Percentiles rank a stretch among this genome's conserved stretches.
Conservation (phyloP, 2,888 invertebrate genomes). For the Macrosoma leucophasiata region DNA sequence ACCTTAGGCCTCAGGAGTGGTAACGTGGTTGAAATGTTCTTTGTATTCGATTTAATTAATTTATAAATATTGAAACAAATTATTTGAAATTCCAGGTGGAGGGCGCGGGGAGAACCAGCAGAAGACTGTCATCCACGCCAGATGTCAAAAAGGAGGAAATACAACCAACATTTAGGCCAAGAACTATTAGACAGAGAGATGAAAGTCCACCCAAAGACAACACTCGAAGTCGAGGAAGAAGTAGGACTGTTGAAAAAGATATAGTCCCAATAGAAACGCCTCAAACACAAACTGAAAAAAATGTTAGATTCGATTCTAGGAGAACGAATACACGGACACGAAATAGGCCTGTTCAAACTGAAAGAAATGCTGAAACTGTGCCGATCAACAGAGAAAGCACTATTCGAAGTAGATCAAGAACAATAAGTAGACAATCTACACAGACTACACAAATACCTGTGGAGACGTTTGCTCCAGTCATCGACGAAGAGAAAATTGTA, state of each 20-base stretch:
- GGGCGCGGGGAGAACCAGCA: conserved; percentile 43
- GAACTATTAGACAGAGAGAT: conserved; percentile 47
- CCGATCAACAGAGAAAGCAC: conserved; percentile 36
- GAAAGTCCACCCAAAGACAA: conserved; percentile 32
- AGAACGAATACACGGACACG: conserved; percentile 52
- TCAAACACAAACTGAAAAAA: conserved; percentile 35
- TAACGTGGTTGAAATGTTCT: too few relatives aligned
- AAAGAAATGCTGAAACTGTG: conserved; percentile 36
- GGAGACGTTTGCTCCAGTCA: conserved; percentile 30
- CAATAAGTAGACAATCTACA: conserved; percentile 24
- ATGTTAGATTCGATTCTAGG: conserved; percentile 59
- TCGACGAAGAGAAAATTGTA: conserved; percentile 46
- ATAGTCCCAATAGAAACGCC: conserved; percentile 30
- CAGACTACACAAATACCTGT: conserved; percentile 13
- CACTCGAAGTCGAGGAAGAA: conserved; percentile 44
- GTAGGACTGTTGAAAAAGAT: conserved; percentile 32
- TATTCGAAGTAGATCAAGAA: conserved; percentile 41
- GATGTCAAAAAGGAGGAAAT: conserved; percentile 39
- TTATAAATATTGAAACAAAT: conserved; percentile 2
- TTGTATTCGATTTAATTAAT: not conserved
- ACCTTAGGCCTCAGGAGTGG: too few relatives aligned
- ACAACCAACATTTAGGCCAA: conserved; percentile 44
- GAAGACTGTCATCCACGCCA: conserved; percentile 42
- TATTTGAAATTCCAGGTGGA: conserved; percentile 60
- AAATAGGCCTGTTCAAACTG: conserved; percentile 37